Conservation (phyloP, 2,113 vertebrate genomes). For the Heteronetta atricapilla region DNA sequence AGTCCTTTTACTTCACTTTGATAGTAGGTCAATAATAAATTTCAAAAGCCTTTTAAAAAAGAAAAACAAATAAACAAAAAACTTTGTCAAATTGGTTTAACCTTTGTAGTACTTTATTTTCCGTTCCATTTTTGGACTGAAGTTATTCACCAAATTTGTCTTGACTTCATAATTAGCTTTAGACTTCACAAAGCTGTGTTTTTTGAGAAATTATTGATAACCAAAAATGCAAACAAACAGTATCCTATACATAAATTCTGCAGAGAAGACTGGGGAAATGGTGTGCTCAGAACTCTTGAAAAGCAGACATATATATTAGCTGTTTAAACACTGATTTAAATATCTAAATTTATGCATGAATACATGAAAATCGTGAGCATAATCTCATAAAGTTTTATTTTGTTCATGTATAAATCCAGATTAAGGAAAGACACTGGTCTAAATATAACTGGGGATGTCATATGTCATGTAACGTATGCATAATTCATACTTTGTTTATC, state of each 20-base stretch:
- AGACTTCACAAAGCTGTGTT: not conserved
- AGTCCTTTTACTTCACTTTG: not conserved
- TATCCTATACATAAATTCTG: not conserved
- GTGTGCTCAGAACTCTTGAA: not conserved
- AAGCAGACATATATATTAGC: not conserved
- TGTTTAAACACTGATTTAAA: not conserved
- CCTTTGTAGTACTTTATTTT: not conserved
- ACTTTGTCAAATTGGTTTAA: not conserved
- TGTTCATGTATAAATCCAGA: not conserved
- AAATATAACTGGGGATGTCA: not conserved
- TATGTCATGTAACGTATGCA: not conserved
- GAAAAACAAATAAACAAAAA: fast-evolving
- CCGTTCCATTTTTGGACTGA: not conserved
- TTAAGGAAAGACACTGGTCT: not conserved
- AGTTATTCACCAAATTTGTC: not conserved
- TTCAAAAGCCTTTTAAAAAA: not conserved
- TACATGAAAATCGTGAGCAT: not conserved
- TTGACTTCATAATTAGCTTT: not conserved
- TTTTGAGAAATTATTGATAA: not conserved
- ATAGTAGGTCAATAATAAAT: not conserved
- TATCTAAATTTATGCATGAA: not conserved
- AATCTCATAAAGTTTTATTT: not conserved
- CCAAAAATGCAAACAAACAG: not conserved
- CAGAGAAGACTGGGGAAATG: not conserved
- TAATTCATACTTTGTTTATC: not conserved